Base-by-base conservation (phyloP, 2,797 vertebrate genomes). In the Cetoscarus ocellatus region DNA sequence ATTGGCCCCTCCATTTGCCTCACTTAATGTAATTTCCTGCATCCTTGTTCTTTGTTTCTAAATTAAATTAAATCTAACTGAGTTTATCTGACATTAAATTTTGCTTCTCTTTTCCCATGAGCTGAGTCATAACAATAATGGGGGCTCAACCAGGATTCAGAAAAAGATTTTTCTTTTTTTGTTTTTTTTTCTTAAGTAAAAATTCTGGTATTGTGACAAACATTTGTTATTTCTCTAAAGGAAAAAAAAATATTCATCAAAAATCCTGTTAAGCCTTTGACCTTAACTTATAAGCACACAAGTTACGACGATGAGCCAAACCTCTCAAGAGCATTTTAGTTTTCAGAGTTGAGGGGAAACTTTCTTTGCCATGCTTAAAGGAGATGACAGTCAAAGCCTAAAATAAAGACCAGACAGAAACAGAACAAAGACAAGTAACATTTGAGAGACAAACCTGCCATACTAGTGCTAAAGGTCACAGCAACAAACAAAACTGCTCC, bases 401-500 rank as follows among this genome's bases (percentile, higher is more conserved):
- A 60, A 67, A 56, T 51, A 56, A 43, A 35, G 18, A 70, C 8
- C 19, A 47, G 10, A 9, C 8, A 15, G 34, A 55, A 80, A 40
- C 18, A 44, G 34, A 61, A 81, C 48, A 58, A 65, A 67, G 14
- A 9, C 17, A 71, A 75, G 70, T 78, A 27, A 42, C 42, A 3
- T 71, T 76, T 72, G 43, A 80, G 64, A 53, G 72, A 5, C 62
- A 85, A 86, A 91, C 72, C 72, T 87, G 84, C 47, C 27, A 12
- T 51, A 44, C 84, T 59, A 55, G 85, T 85, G 90, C 66, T 47
- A 73, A 85, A 89, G 72, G 78, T 80, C 73, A 82, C 52, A 0
- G 73, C 47, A 84, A 86, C 84, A 89, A 90, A 88, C 74, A 77
- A 65, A 83, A 80, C 66, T 47, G 70, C 57, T 57, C 75, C 63